Conservation (phyloP, 2,113 vertebrate species). For the Pseudopodoces humilis region DNA sequence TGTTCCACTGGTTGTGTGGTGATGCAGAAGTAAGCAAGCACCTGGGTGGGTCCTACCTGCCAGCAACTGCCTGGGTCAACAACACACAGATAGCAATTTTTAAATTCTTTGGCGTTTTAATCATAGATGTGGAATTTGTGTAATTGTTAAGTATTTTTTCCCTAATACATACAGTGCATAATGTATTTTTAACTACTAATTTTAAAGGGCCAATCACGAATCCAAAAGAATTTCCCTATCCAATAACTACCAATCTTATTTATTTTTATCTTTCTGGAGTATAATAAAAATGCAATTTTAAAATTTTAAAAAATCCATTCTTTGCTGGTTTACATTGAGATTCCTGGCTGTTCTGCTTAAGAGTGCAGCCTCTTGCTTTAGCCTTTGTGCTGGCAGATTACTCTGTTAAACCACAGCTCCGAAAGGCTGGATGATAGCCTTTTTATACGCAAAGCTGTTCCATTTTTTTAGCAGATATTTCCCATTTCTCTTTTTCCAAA, state of each 20-base stretch:
- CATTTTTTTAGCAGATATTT: neutral
- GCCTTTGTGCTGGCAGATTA: neutral
- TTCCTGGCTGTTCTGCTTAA: neutral
- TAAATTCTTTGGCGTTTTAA: neutral
- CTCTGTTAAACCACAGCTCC: neutral
- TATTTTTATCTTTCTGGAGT: neutral
- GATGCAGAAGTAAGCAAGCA: rapidly evolving
- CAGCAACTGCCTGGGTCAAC: neutral
- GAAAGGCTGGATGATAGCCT: neutral
- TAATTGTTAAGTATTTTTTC: neutral
- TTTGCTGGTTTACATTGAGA: neutral
- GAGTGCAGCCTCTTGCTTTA: neutral
- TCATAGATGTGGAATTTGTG: neutral
- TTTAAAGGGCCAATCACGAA: neutral
- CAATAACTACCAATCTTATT: neutral
- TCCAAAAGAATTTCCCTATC: neutral
- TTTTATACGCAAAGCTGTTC: neutral
- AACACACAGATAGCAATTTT: rapidly evolving
- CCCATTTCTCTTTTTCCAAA: neutral
- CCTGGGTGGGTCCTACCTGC: neutral
- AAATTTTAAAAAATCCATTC: neutral
- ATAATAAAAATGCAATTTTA: neutral
- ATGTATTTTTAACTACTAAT: neutral
- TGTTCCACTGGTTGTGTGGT: rapidly evolving
- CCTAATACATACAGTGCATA: neutral